These are phyloP conservation scores for Columba janthina DNA, from an alignment of 2,113 vertebrate genomes.

Conservation along the genomic window DNA sequence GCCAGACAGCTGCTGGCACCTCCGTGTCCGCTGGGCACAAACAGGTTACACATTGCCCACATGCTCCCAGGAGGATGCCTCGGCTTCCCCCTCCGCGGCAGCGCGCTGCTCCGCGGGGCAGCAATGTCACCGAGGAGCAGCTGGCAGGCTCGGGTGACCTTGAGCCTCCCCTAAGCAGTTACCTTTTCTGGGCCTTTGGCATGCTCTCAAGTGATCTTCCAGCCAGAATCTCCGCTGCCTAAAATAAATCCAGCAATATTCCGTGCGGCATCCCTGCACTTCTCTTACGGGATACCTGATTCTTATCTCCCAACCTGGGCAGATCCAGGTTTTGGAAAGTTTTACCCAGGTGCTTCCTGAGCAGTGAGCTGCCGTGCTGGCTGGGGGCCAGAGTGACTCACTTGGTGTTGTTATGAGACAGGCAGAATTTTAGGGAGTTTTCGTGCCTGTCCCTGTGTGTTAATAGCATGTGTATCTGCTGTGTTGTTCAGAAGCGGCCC, in stretches of 20 bases:
- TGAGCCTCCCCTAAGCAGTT: slow-evolving; percentile 21
- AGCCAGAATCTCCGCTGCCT: background rate
- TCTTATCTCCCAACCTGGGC: background rate
- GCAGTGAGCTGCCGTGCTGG: background rate
- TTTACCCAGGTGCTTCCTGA: background rate
- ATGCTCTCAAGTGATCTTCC: slow-evolving; percentile 22
- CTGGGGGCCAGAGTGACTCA: background rate
- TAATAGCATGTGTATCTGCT: background rate
- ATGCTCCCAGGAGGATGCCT: background rate
- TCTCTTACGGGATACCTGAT: background rate
- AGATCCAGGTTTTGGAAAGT: background rate
- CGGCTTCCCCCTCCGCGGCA: background rate
- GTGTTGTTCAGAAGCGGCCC: background rate
- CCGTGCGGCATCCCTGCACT: background rate
- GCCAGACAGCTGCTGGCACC: background rate
- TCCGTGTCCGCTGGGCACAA: background rate
- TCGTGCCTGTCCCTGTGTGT: background rate
- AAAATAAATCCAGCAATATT: slow-evolving; percentile 56
- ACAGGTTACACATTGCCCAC: background rate
- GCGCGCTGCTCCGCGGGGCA: accelerated
- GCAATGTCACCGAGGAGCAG: background rate
- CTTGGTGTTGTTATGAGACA: background rate
- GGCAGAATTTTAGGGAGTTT: background rate
- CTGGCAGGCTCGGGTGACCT: slow-evolving; percentile 18
- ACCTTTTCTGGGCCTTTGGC: slow-evolving; percentile 65